phyloP scores from a whole-genome alignment of 2,888 invertebrate genomes.

The Pelosia muscerda region DNA sequence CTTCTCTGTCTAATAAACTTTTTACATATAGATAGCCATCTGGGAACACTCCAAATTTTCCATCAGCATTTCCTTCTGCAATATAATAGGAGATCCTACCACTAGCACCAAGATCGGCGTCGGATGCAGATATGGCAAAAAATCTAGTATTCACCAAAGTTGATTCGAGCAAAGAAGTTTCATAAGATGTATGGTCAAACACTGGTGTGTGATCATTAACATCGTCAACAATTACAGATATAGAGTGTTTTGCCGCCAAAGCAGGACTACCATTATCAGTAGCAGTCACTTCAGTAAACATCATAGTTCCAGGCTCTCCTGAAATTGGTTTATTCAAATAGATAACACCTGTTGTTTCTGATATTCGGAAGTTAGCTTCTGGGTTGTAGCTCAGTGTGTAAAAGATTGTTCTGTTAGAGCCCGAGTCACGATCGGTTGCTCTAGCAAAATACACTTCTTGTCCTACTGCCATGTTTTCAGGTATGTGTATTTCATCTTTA shows the following conservation, averaged over 20 bases:
- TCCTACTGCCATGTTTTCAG: constrained; percentile 97
- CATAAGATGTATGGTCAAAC: constrained; percentile 96
- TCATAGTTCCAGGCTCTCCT: constrained; percentile 90
- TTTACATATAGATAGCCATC: constrained; percentile 97
- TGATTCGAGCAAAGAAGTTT: constrained; percentile 96
- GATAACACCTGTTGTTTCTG: constrained; percentile 95
- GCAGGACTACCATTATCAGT: constrained; percentile 93
- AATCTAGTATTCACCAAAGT: constrained; percentile 96
- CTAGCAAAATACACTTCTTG: constrained; percentile 96
- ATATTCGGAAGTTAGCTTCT: constrained; percentile 93
- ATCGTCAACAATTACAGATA: constrained; percentile 92
- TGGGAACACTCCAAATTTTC: constrained; percentile 97
- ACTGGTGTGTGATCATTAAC: constrained; percentile 98
- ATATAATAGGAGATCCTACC: constrained; percentile 94
- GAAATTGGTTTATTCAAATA: constrained; percentile 93
- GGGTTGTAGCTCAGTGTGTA: constrained; percentile 94
- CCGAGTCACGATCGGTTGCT: constrained; percentile 95
- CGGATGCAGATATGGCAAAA: constrained; percentile 95
- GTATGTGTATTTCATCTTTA: constrained; percentile 92
- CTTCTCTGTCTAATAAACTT: constrained; percentile 95
- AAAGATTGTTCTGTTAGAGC: constrained; percentile 94
- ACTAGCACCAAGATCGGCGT: constrained; percentile 94
- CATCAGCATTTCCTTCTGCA: constrained; percentile 94
- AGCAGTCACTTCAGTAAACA: constrained; percentile 93
- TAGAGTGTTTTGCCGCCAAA: constrained; percentile 91